phyloP scores from a whole-genome alignment of 2,888 invertebrate species.

The Agapostemon virescens region DNA sequence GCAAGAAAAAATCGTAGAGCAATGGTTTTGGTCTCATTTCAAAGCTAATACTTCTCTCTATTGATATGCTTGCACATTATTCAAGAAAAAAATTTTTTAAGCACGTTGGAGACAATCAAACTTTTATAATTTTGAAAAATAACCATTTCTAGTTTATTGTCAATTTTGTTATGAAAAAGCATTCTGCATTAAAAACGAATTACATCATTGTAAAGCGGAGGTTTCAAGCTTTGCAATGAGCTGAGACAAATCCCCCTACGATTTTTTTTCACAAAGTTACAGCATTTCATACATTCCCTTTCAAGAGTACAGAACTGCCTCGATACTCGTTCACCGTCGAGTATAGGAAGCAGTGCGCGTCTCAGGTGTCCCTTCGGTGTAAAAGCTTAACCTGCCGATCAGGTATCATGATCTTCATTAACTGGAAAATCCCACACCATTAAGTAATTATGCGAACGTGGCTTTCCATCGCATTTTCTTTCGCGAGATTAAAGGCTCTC shows the following conservation, averaged over 20 bases:
- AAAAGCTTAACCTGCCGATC: neutral
- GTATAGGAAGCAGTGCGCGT: neutral
- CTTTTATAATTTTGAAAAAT: neutral
- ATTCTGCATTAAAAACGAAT: neutral
- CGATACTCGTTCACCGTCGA: neutral
- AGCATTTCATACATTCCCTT: neutral
- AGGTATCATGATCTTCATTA: neutral
- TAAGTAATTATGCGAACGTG: constrained; percentile 15
- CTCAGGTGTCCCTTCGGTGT: neutral
- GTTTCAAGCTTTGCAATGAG: neutral
- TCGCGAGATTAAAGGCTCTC: constrained; percentile 25
- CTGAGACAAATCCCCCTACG: neutral
- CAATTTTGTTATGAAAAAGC: neutral
- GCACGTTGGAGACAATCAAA: neutral
- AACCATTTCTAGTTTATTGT: neutral
- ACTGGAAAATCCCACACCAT: neutral
- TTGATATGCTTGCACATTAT: accelerated
- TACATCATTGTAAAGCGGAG: neutral
- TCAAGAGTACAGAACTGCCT: neutral
- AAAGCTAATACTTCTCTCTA: neutral
- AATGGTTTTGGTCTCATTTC: neutral
- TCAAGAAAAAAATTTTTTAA: neutral
- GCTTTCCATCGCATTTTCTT: constrained; percentile 15
- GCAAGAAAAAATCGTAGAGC: neutral
- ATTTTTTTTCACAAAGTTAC: neutral